Evolutionary conservation across 64 coral and sea anemone species (phyloP).

Genomic region (Platygyra sinensis): DNA sequence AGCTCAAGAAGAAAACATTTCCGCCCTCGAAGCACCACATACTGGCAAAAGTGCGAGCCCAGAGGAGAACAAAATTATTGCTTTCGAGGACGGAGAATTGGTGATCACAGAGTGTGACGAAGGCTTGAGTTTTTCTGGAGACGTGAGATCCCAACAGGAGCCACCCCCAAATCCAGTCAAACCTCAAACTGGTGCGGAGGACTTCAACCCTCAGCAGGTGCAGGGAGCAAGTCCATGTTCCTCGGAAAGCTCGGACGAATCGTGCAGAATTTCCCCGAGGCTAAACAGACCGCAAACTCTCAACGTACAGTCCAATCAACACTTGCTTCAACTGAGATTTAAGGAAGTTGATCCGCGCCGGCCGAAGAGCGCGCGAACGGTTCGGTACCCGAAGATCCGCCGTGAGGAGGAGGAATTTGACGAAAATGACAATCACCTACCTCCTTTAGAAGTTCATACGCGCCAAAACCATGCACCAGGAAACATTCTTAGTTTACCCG

Average conservation of each 20-base stretch:
- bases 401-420: neutral
- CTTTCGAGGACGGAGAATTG: neutral
- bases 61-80: neutral
- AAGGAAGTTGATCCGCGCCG: neutral
- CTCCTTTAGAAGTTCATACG: slow-evolving; percentile 15
- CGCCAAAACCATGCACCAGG: neutral
- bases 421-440: neutral
- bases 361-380: slow-evolving; percentile 19
- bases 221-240: neutral
- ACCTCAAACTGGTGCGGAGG: neutral
- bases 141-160: neutral
- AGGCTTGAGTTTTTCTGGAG: neutral
- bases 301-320: slow-evolving; percentile 9
- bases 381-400: neutral
- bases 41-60: neutral
- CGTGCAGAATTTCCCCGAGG: neutral
- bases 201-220: neutral
- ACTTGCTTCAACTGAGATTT: slow-evolving; percentile 25
- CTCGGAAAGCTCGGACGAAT: slow-evolving; percentile 35
- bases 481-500: neutral
- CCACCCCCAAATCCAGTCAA: slow-evolving; percentile 15
- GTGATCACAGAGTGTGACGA: slow-evolving; percentile 45
- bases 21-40: neutral
- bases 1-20: neutral
- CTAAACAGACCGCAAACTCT: slow-evolving; percentile 11